Conservation (phyloP, 2,888 invertebrate genomes). For the Hydrotaea diabolus region DNA sequence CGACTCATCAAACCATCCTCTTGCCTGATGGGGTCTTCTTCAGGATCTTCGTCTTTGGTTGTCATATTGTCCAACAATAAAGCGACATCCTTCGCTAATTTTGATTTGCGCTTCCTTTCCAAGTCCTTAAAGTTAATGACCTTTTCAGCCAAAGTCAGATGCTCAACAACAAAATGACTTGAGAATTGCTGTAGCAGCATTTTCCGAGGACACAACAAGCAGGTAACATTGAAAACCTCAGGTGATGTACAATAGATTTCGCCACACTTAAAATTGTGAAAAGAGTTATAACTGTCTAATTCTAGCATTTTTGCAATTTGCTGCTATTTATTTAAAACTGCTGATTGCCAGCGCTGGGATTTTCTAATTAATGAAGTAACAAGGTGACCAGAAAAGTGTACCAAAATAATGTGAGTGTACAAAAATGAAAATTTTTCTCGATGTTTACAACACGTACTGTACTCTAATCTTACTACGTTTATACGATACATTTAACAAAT, state of each 20-base stretch:
- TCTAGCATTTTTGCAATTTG: conserved; percentile 76
- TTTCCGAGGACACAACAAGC: conserved; percentile 72
- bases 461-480: too few species aligned
- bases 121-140: too few species aligned
- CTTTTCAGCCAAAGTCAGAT: conserved; percentile 51
- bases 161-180: conserved; percentile 71
- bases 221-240: conserved; percentile 72
- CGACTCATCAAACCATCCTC: conserved; percentile 33
- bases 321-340: too few species aligned
- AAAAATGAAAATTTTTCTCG: too few species aligned
- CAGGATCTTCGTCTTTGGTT: conserved; percentile 56
- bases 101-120: conserved; percentile 25
- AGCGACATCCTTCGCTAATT: conserved; percentile 29
- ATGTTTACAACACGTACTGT: too few species aligned
- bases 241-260: conserved; percentile 73
- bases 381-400: too few species aligned
- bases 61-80: conserved; percentile 46
- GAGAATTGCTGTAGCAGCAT: conserved; percentile 71
- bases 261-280: conserved; percentile 75
- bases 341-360: too few species aligned
- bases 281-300: conserved; percentile 67
- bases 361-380: too few species aligned
- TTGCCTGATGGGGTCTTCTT: conserved; percentile 66
- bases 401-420: too few species aligned
- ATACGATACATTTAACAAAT: too few species aligned